Conservation (phyloP, 2,888 invertebrate genomes). For the Chrysolina haemoptera region DNA sequence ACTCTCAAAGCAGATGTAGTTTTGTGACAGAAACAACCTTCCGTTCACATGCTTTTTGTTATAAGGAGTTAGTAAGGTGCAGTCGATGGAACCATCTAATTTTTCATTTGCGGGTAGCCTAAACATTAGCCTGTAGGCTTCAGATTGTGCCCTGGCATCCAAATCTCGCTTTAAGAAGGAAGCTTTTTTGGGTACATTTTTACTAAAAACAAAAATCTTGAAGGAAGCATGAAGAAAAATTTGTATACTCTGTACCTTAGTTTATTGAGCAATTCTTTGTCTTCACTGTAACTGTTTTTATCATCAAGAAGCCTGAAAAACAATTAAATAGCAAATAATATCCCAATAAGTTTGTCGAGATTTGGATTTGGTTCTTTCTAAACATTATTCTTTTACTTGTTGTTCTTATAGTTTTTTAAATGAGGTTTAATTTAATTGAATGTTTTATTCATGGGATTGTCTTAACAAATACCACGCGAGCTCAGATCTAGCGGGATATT, state of each 20-base stretch:
- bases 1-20: constrained; percentile 97
- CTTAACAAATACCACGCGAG: no score
- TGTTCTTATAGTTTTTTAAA: no score
- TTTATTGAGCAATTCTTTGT: constrained; percentile 87
- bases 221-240: constrained; percentile 18
- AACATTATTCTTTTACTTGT: no score
- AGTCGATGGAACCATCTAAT: constrained; percentile 93
- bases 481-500: no score
- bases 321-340: no score
- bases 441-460: no score
- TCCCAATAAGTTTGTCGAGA: no score
- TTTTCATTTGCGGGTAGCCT: constrained; percentile 92
- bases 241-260: constrained; percentile 72
- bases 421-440: no score
- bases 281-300: constrained; percentile 91
- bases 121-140: constrained; percentile 88
- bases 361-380: no score
- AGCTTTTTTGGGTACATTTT: constrained; percentile 90
- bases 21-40: constrained; percentile 90
- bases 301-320: constrained; percentile 88
- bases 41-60: constrained; percentile 93
- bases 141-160: constrained; percentile 95
- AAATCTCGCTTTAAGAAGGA: constrained; percentile 95
- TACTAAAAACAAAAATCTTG: constrained; percentile 70
- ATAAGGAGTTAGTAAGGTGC: constrained; percentile 95